These are phyloP conservation scores for Corynorhinus townsendii DNA, from an alignment of 2,113 vertebrate genomes.

Conservation along the genomic window DNA sequence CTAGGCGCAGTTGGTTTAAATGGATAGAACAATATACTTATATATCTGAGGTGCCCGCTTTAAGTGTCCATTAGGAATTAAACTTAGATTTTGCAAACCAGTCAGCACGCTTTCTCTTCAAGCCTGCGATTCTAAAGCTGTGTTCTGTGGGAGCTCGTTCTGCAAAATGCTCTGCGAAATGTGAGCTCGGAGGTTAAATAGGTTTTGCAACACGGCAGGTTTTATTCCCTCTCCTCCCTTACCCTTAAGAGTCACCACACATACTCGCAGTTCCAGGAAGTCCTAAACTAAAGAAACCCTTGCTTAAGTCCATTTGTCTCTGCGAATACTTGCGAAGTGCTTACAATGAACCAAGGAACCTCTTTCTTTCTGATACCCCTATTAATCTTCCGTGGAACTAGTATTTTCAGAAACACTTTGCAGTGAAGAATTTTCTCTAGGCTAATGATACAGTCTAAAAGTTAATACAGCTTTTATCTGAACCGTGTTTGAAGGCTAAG, in stretches of 20 bases:
- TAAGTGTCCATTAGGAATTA: background rate
- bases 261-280: background rate
- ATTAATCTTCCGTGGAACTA: background rate
- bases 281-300: background rate
- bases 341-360: background rate
- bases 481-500: background rate
- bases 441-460: background rate
- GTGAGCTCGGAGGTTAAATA: background rate
- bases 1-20: background rate
- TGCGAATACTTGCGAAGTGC: background rate
- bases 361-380: background rate
- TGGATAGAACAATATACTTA: background rate
- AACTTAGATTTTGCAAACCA: background rate
- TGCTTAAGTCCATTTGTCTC: background rate
- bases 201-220: background rate
- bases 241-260: background rate
- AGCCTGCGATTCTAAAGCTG: background rate
- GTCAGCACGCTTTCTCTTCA: background rate
- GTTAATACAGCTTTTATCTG: background rate
- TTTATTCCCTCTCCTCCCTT: background rate
- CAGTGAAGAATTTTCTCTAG: slow-evolving; percentile 11
- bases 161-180: background rate
- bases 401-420: slow-evolving; percentile 18
- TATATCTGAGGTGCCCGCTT: background rate
- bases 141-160: background rate